Percentiles rank a stretch among this genome's conserved stretches.
Conservation (phyloP, 2,113 vertebrate genomes). For the Potamarius usumacintae region DNA sequence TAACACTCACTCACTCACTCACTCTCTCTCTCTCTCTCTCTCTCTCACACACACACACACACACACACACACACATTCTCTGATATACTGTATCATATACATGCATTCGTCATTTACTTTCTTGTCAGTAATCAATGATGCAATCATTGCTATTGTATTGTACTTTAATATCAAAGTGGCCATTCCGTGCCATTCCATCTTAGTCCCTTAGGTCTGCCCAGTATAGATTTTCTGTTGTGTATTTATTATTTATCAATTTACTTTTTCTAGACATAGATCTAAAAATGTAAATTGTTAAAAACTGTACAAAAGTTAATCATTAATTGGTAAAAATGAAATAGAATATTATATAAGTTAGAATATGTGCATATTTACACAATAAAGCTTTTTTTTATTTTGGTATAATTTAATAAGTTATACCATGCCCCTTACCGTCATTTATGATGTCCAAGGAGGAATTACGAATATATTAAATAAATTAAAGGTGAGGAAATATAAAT, state of each 20-base stretch:
- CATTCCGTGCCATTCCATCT: neutral
- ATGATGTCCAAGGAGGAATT: neutral
- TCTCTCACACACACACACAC: constrained; percentile 7
- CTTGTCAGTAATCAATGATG: constrained; percentile 73
- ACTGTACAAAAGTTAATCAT: neutral
- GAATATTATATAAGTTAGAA: too few species aligned
- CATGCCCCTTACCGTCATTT: neutral
- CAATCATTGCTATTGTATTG: constrained; percentile 16
- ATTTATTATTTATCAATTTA: neutral
- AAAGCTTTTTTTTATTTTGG: neutral
- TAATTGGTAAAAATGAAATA: neutral
- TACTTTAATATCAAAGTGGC: neutral
- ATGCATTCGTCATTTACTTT: constrained; percentile 60
- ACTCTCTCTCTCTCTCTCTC: too few species aligned
- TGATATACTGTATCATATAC: constrained; percentile 24
- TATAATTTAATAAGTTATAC: neutral
- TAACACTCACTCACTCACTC: neutral
- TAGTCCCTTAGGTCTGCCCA: constrained; percentile 26
- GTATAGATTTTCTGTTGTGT: constrained; percentile 47
- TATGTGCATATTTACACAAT: neutral
- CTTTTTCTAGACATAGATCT: neutral
- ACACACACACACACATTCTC: constrained; percentile 24
- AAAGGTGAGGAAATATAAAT: neutral
- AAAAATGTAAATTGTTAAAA: neutral
- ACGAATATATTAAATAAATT: neutral